Evolutionary conservation across 1,140 invertebrate genomes (phyloP), one percentile per base, ranked within the genome.

Genomic region (Wiebesia pumilae): DNA sequence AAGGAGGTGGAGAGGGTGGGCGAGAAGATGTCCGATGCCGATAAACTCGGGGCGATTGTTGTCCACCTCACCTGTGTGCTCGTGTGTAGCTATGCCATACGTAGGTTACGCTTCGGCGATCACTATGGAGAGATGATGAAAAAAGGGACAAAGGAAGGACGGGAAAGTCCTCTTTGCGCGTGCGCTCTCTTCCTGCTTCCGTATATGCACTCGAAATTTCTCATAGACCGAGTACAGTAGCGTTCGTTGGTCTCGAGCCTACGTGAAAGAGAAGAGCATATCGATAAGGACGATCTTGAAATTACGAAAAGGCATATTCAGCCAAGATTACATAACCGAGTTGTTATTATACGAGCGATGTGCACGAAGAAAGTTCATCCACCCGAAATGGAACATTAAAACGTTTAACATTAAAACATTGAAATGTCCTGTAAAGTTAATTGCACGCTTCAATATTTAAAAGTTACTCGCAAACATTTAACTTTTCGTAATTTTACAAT

Each of bases 1-100:
- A n/a, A 24, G 35, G 24, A 21, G 21, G 6, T 7, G 38, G n/a
- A 30, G 69, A n/a, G 71, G 71, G 47, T 24, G 51, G 35, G 51
- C 73, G 83, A 78, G 75, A 67, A 78, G 71, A 78, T 84, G 75
- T 67, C 54, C 54, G 54, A 30, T 12, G 19, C 16, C 40, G 73
- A 84, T 84, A 84, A 78, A 40, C 35, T 38, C 38, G 38, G 71
- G 71, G 71, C 83, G 83, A 84, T 84, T 84, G 83, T 84, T 84
- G 81, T 83, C 81, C 81, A 83, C 47, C 47, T 83, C 43, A 21
- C 24, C 47, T n/a, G 38, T n/a, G 4, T 43, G 24, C 71, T 2
- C 24, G 6, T 30, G 67, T 71, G 67, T 10, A 33, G 12, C 4
- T 33, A 12, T 71, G 33, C 16, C 43, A 12, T 7, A 7, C 69